These are phyloP conservation scores for Saccostrea echinata DNA, from an alignment of 1,140 invertebrate genomes.

Conservation along the genomic window DNA sequence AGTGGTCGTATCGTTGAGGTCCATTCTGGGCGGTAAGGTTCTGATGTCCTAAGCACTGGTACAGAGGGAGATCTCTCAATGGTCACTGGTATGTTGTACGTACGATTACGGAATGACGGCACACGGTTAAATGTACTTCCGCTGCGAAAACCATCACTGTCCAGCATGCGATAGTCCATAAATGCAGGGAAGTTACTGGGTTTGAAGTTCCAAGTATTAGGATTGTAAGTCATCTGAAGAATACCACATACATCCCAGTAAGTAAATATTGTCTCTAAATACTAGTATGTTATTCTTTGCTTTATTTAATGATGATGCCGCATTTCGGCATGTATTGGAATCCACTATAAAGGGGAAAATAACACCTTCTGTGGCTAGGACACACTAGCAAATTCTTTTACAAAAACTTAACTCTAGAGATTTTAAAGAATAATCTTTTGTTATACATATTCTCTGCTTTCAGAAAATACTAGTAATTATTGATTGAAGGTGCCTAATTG, in stretches of 20 bases:
- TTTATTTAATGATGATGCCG: no score
- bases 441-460: no score
- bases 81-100: conserved; percentile 7
- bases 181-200: background rate
- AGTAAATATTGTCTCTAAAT: no score
- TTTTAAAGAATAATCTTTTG: no score
- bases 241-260: background rate
- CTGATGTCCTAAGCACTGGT: background rate
- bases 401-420: no score
- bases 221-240: background rate
- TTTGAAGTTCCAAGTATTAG: background rate
- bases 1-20: background rate
- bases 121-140: background rate
- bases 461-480: no score
- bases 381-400: no score
- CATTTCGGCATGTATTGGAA: no score
- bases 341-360: no score
- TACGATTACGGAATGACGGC: background rate
- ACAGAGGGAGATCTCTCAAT: background rate
- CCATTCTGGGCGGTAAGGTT: background rate
- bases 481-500: no score
- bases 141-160: background rate
- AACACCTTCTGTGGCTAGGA: no score
- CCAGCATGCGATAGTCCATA: background rate
- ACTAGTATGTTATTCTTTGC: background rate